Evolutionary conservation across 2,888 invertebrate genomes (phyloP), one percentile per base, ranked within the genome.

Genomic region (Tipula vernalis): DNA sequence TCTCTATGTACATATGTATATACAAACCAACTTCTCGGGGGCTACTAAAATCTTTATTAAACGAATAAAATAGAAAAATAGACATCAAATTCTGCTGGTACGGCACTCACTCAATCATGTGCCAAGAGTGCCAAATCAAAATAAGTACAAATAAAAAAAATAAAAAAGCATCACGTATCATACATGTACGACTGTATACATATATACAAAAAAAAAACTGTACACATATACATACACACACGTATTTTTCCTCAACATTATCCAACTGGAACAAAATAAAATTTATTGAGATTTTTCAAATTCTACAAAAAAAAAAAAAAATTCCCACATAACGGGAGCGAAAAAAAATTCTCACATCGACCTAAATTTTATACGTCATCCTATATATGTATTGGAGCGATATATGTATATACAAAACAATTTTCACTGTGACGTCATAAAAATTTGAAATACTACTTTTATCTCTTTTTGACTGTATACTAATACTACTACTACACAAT

Each of bases 211-310:
- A n/a, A n/a, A n/a, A n/a, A n/a, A n/a, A n/a, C n/a, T n/a, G n/a
- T n/a, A n/a, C 28, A 28, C 28, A 28, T n/a, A n/a, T n/a, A 28
- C 28, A 28, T 2, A 18, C 15, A 5, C 18, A 57, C 18, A 57
- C 15, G 57, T 18, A 71, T 71, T 71, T 71, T 71, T 71, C 71
- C 28, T 71, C 28, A 28, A 71, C 28, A 6, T 71, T 71, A 71
- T 71, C 71, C 71, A 71, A 71, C 71, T 71, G 71, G 71, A 71
- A 71, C 71, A 71, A 71, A 71, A 71, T 71, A 71, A 71, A 71
- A 71, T 71, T 71, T 71, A 71, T 71, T 71, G 71, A 71, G 71
- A 71, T 71, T 71, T 71, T 28, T 71, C 28, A 28, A 18, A 71
- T 71, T 71, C 10, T 71, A 71, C 18, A 57, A 28, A 2, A 28